A percentile compares a stretch with the other conserved stretches of the same genome.
Conservation (phyloP, 2,888 invertebrate species). For the Ganaspis brasiliensis region DNA sequence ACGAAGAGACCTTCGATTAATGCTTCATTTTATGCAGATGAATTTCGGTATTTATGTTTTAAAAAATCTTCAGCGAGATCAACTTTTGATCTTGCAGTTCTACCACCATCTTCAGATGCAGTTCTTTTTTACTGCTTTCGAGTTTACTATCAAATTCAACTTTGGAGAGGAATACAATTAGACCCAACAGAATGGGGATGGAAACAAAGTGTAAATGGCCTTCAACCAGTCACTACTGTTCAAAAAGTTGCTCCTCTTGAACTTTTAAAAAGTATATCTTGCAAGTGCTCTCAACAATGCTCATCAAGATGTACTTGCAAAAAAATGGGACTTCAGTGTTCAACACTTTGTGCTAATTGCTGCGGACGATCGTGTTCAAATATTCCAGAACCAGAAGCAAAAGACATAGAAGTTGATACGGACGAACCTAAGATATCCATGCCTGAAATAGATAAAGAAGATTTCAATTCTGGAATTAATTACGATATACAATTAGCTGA, state of each 20-base stretch:
- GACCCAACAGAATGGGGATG: constrained; percentile 60
- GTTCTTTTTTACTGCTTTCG: background rate
- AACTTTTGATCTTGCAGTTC: constrained; percentile 4
- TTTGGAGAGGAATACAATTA: constrained; percentile 59
- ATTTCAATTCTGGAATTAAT: background rate
- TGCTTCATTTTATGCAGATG: background rate
- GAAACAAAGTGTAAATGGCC: constrained; percentile 49
- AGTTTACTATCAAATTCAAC: constrained; percentile 60
- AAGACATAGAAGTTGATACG: background rate
- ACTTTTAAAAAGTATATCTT: too few relatives aligned
- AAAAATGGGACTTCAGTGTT: too few relatives aligned
- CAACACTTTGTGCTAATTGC: too few relatives aligned
- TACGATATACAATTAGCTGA: background rate
- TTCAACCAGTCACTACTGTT: constrained; percentile 45
- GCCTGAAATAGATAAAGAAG: background rate
- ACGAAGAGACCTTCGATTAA: too few relatives aligned
- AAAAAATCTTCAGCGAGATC: constrained; percentile 9
- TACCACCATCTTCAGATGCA: constrained; percentile 13
- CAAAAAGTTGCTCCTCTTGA: too few relatives aligned
- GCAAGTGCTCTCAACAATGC: too few relatives aligned
- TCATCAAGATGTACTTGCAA: too few relatives aligned
- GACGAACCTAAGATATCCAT: background rate
- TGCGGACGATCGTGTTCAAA: too few relatives aligned
- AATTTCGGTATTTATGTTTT: background rate
- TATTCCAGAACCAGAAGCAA: too few relatives aligned